These are phyloP conservation scores for Diachasmimorpha longicaudata DNA, from an alignment of 1,140 invertebrate species.

Conservation along the genomic window DNA sequence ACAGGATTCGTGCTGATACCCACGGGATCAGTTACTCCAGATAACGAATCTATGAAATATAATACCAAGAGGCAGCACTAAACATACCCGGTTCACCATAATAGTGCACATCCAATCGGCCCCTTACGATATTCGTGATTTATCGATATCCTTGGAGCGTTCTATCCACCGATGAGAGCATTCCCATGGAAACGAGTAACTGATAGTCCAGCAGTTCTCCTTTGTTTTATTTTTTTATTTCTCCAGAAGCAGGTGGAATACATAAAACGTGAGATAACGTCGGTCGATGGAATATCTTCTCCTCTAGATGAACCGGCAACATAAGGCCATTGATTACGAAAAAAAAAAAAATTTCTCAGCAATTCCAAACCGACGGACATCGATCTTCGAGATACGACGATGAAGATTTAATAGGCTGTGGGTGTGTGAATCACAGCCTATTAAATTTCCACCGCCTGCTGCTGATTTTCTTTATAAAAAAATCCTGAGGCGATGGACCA, in stretches of 20 bases:
- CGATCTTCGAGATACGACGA: too few relatives aligned
- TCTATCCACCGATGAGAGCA: not conserved
- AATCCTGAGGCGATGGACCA: too few relatives aligned
- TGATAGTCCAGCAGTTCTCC: not conserved
- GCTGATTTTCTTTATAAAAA: too few relatives aligned
- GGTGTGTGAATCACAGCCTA: too few relatives aligned
- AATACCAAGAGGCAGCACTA: not conserved
- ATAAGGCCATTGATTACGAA: not conserved
- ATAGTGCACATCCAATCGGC: conserved; percentile 16
- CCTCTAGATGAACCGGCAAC: not conserved
- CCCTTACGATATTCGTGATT: conserved; percentile 17
- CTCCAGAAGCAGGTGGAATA: not conserved
- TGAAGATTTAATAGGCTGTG: too few relatives aligned
- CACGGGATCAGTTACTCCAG: not conserved
- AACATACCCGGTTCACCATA: not conserved
- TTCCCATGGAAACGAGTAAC: not conserved
- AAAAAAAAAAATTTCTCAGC: not conserved
- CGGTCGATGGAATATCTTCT: not conserved
- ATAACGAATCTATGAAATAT: conserved; percentile 26
- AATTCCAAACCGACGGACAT: not conserved
- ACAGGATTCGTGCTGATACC: not conserved
- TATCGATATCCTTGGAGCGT: conserved; percentile 15
- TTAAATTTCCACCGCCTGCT: too few relatives aligned
- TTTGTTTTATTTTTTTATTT: not conserved
- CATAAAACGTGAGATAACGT: not conserved